Evolutionary conservation across 2,888 invertebrate genomes (phyloP).

Genomic region (Carterocephalus palaemon): DNA sequence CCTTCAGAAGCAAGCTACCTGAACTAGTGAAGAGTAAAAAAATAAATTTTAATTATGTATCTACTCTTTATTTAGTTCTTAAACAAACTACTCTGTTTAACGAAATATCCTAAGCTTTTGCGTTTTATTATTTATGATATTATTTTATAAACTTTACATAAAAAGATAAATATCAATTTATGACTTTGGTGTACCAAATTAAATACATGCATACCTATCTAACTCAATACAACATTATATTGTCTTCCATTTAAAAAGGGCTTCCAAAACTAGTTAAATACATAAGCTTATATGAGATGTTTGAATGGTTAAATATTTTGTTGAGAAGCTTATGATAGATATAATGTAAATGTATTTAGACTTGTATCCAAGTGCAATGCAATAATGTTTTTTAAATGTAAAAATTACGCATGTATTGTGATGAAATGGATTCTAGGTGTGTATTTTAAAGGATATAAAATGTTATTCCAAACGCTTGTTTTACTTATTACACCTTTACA

Average conservation of each 20-base stretch:
- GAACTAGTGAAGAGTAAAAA: too few species aligned
- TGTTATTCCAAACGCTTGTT: slow-evolving; percentile 61
- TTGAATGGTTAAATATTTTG: slow-evolving; percentile 28
- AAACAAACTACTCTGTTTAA: too few species aligned
- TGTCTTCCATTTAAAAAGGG: slow-evolving; percentile 31
- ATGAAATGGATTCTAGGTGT: slow-evolving; percentile 72
- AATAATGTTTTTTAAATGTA: slow-evolving; percentile 71
- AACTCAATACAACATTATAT: background rate
- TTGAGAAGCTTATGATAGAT: slow-evolving; percentile 43
- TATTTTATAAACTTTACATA: too few species aligned
- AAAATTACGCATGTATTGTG: slow-evolving; percentile 65
- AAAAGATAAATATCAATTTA: too few species aligned
- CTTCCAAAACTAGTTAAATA: slow-evolving; percentile 38
- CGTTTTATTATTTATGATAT: too few species aligned
- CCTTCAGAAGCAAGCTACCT: too few species aligned
- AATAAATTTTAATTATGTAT: too few species aligned
- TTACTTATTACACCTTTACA: slow-evolving; percentile 35
- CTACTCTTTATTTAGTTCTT: too few species aligned
- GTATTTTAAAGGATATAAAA: slow-evolving; percentile 77
- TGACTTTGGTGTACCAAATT: too few species aligned
- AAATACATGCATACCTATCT: background rate
- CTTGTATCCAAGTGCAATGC: slow-evolving; percentile 69
- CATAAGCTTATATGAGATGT: slow-evolving; percentile 11
- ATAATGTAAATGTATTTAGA: slow-evolving; percentile 46
- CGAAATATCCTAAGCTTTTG: too few species aligned